These are phyloP conservation scores for Silvanus unidentatus DNA, from an alignment of 2,888 invertebrate species.

Conservation along the genomic window DNA sequence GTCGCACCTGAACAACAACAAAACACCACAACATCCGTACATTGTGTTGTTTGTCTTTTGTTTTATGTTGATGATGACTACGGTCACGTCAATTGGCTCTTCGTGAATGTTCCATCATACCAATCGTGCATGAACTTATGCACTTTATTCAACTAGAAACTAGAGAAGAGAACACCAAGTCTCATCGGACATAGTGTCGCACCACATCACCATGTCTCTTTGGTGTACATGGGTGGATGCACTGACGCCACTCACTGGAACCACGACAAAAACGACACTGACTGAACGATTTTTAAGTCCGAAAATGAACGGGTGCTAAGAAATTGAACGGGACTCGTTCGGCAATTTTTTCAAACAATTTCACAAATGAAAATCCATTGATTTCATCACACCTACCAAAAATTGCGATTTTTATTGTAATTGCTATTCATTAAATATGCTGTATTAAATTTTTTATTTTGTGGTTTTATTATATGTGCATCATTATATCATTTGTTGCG, in stretches of 20 bases:
- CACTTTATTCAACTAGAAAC: slow-evolving; percentile 9
- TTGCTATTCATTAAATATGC: too few species aligned
- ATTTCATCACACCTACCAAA: too few species aligned
- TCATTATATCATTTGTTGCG: too few species aligned
- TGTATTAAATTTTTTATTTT: too few species aligned
- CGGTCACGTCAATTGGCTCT: slow-evolving; percentile 3
- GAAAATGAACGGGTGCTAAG: too few species aligned
- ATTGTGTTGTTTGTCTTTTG: slow-evolving; percentile 1
- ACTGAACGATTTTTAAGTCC: too few species aligned
- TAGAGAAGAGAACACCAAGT: slow-evolving; percentile 3
- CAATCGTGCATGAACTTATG: slow-evolving; percentile 8
- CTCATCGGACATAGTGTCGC: slow-evolving; percentile 2
- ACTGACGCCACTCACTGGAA: slow-evolving; percentile 2
- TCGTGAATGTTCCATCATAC: slow-evolving; percentile 8
- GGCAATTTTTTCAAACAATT: too few species aligned
- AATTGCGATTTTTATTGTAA: too few species aligned
- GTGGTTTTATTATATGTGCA: too few species aligned
- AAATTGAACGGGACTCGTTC: too few species aligned
- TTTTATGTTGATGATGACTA: not conserved
- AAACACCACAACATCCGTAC: slow-evolving; percentile 1
- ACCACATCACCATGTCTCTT: not conserved
- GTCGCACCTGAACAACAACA: slow-evolving; percentile 3
- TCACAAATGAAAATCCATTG: too few species aligned
- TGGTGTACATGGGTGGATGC: not conserved
- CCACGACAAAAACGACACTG: slow-evolving; percentile 3